phyloP scores from a whole-genome alignment of 1,140 invertebrate genomes.

The Gonioctena quinquepunctata region DNA sequence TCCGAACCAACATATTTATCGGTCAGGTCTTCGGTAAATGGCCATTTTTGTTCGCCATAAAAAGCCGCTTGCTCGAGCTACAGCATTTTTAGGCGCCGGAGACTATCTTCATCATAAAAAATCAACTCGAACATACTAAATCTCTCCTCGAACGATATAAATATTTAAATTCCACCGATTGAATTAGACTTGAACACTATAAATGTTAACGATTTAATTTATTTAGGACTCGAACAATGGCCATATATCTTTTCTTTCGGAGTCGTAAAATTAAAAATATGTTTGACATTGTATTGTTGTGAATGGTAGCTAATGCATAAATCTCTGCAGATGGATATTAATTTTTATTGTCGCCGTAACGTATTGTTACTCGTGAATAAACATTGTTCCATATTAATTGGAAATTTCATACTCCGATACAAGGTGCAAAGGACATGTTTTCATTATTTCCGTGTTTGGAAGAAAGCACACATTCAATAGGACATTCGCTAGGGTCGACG shows the following conservation, averaged over 20 bases:
- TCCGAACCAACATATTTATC: neutral
- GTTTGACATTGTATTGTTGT: conserved; percentile 23
- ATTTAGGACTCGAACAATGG: conserved; percentile 19
- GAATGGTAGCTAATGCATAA: conserved; percentile 19
- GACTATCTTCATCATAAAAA: conserved; percentile 20
- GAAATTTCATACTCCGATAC: neutral
- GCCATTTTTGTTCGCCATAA: neutral
- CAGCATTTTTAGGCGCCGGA: conserved; percentile 5
- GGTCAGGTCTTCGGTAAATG: neutral
- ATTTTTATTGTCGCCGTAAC: conserved; percentile 4
- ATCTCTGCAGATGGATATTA: conserved; percentile 10
- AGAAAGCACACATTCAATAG: no score
- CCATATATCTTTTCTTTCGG: conserved; percentile 22
- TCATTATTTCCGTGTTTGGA: no score
- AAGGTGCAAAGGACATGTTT: no score
- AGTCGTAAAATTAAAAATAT: conserved; percentile 22
- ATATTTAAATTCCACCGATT: conserved; percentile 20
- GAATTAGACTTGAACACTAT: conserved; percentile 22
- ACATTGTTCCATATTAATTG: conserved; percentile 6
- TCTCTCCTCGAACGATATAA: conserved; percentile 14
- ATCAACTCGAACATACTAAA: conserved; percentile 12
- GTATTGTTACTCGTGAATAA: conserved; percentile 4
- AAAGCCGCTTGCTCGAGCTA: neutral
- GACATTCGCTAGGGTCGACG: no score
- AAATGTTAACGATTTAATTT: conserved; percentile 27